Base-by-base conservation (phyloP, 2,797 vertebrate genomes). In the Sebastes aleutianus region DNA sequence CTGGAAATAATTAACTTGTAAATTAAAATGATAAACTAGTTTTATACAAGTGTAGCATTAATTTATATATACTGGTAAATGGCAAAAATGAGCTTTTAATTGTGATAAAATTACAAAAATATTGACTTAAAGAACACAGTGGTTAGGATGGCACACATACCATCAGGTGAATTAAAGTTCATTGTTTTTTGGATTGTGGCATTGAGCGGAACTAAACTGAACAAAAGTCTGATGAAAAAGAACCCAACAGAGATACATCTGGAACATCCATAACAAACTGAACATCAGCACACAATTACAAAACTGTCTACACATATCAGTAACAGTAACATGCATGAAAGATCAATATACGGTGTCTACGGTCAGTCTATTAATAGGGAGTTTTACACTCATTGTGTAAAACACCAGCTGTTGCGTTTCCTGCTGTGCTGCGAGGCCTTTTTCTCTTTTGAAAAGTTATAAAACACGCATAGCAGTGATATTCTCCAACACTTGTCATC, bases 381-480 rank as follows among this genome's bases (percentile, higher is more conserved):
- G 6, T 76, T 70, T 72, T 59, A 78, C 56, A 50, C 8, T 34
- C 29, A 59, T 29, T 72, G 65, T 79, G 34, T 78, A 27, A 70
- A 84, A 80, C 11, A 54, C 43, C 84, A 84, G 76, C 80, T 91
- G 80, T 75, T 81, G 50, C 13, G n/a, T 50, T 64, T 84, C 24
- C 34, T 73, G n/a, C 34, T 74, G 39, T 70, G 22, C 2, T 24
- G 26, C 14, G 5, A 59, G n/a, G 9, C 18, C 6, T 43, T 62
- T 26, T 76, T 32, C 39, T 54, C 11, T 54, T 66, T 65, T 58
- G 7, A 34, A 64, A 67, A 32, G 22, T 62, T 70, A 66, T 68
- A 29, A 76, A 77, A 76, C 24, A 29, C 29, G 8, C 24, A 27
- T 12, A 74, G 65, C 32, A 24, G 31, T 32, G 26, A 71, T 5